Evolutionary conservation across 2,797 vertebrate genomes (phyloP), one percentile per base, ranked within the genome.

Genomic region (Urosaurus nigricauda): DNA sequence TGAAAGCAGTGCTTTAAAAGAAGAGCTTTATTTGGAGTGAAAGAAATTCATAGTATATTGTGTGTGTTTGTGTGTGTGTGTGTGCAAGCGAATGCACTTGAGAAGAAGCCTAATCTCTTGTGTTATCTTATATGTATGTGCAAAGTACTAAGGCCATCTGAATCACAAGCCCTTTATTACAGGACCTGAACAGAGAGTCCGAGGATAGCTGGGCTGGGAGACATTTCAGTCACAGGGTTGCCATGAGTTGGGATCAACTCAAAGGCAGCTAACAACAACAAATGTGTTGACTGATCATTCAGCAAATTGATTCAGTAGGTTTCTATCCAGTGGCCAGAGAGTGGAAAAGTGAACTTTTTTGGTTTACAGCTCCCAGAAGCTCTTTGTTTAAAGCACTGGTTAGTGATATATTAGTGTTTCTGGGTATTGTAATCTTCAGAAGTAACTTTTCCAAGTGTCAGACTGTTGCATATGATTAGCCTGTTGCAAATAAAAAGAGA

Each of bases 1-100:
- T 86, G 84, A 89, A 89, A 89, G 79, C 84, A 65, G 71, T 58
- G 47, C 60, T 86, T 70, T 89, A 83, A 68, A 83, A 86, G 71
- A 83, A 83, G 84, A 86, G 84, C 73, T 86, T 86, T 86, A 89
- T 81, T 83, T 83, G 47, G 71, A 86, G 71, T 86, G 79, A 86
- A 86, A 89, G 71, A 86, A 79, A 86, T 86, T 86, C 88, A 58
- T 29, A 71, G 47, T 65, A 40, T 86, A 82, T 68, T 58, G 16
- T 58, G 19, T 60, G 19, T 60, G 56, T 60, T 4, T 60, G 58
- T 68, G 9, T 68, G 29, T 68, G 65, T 32, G 65, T 65, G 19
- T 32, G 29, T 32, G 29, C 53, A 26, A 81, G 35, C 35, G 79
- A 86, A 86, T 83, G 60, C 84, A 68, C 60, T 86, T 79, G 86